Evolutionary conservation across 2,888 invertebrate genomes (phyloP).

Genomic region (Altica lythri): DNA sequence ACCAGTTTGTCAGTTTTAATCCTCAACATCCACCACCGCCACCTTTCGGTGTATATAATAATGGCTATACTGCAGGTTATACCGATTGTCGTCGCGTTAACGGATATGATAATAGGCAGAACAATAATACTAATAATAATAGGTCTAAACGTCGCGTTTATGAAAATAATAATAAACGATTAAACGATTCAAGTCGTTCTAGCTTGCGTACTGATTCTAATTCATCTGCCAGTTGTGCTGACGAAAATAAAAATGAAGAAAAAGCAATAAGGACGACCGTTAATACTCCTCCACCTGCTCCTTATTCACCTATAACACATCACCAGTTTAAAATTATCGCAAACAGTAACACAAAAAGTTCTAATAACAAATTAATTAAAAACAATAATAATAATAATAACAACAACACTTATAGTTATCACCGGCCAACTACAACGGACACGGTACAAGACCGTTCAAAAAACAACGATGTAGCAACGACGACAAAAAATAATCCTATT

Average conservation of each 20-base stretch:
- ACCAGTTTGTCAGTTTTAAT: constrained; percentile 16
- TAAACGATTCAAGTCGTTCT: constrained; percentile 43
- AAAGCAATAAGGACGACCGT: constrained; percentile 28
- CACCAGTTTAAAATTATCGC: constrained; percentile 30
- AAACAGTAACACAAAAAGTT: constrained; percentile 20
- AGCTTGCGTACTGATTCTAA: constrained; percentile 49
- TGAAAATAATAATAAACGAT: constrained; percentile 23
- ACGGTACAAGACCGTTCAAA: constrained; percentile 3
- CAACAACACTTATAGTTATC: neutral
- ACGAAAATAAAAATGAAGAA: constrained; percentile 37
- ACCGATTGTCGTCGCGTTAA: constrained; percentile 27
- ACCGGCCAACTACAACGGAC: constrained; percentile 5
- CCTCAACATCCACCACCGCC: constrained; percentile 23
- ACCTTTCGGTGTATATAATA: constrained; percentile 9
- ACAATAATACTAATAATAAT: constrained; percentile 17
- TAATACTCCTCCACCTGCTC: constrained; percentile 41
- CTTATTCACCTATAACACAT: constrained; percentile 41
- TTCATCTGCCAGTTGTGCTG: constrained; percentile 47
- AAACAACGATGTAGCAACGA: constrained; percentile 5
- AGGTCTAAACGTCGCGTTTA: constrained; percentile 14
- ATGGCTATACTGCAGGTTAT: constrained; percentile 8
- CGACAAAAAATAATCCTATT: constrained; percentile 3
- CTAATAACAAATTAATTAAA: constrained; percentile 30
- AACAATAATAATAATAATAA: constrained; percentile 27
- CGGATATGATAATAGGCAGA: constrained; percentile 23